phyloP scores from a whole-genome alignment of 1,140 invertebrate species.

The Mizuhopecten yessoensis region DNA sequence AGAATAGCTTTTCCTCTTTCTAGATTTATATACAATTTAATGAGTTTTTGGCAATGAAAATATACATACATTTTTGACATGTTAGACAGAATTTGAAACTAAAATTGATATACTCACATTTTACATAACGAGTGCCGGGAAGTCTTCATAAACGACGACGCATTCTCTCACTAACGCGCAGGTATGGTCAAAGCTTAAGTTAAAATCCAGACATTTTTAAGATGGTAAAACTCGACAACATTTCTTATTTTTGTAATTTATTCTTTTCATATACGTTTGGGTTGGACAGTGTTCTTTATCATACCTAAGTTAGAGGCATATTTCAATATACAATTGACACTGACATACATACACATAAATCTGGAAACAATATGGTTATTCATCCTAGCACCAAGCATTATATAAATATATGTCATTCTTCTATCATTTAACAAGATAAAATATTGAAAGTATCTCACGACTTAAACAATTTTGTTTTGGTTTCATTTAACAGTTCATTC shows the following conservation, averaged over 20 bases:
- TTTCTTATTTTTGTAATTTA: neutral
- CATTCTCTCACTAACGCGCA: neutral
- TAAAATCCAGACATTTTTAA: neutral
- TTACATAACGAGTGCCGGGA: neutral
- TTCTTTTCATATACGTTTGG: constrained; percentile 21
- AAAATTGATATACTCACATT: neutral
- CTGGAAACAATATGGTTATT: neutral
- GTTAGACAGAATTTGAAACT: no score
- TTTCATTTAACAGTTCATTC: neutral
- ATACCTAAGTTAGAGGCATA: neutral
- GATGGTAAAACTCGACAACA: neutral
- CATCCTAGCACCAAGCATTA: neutral
- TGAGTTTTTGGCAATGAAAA: no score
- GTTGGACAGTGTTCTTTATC: neutral
- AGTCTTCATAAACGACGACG: neutral
- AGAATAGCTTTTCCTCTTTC: no score
- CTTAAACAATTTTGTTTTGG: neutral
- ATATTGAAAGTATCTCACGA: neutral
- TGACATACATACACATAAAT: neutral
- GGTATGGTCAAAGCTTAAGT: neutral
- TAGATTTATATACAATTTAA: no score
- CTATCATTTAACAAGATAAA: neutral
- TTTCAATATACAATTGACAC: neutral
- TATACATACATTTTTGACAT: no score
- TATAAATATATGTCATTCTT: constrained; percentile 23